Evolutionary conservation across 2,113 vertebrate species (phyloP).

Genomic region (Accipiter cooperii): DNA sequence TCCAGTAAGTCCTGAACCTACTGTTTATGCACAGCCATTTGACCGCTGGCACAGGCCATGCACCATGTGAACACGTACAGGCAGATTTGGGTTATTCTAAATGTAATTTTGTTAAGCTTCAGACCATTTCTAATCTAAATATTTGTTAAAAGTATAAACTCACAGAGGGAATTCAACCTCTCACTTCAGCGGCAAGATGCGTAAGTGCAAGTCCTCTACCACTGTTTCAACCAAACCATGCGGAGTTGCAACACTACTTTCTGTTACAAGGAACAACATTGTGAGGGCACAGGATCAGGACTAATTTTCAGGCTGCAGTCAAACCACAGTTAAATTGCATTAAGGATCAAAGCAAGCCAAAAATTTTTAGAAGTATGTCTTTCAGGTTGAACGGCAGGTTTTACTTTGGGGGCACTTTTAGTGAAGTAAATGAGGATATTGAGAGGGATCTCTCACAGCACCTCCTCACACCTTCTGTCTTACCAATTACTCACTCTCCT

Average conservation of each 20-base stretch:
- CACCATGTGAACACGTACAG: accelerated
- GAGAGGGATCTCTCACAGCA: background rate
- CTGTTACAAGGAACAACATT: background rate
- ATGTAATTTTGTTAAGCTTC: background rate
- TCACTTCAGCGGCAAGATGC: background rate
- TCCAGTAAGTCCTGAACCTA: background rate
- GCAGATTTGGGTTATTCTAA: background rate
- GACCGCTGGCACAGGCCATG: background rate
- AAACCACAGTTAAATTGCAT: constrained; percentile 22
- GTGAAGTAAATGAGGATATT: background rate
- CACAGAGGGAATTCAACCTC: background rate
- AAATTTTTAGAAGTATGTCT: background rate
- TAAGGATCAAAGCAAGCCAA: constrained; percentile 14
- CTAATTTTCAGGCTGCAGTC: background rate
- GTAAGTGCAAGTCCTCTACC: background rate
- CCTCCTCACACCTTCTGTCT: background rate
- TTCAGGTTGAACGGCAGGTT: background rate
- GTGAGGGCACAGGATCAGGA: background rate
- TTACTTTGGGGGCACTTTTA: background rate
- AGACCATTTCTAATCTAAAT: background rate
- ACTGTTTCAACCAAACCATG: background rate
- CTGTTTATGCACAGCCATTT: background rate
- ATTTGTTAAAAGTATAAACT: constrained; percentile 11
- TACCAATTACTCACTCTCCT: background rate
- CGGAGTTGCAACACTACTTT: background rate